phyloP scores from a whole-genome alignment of 2,888 invertebrate genomes.

The Rhopalosiphum nymphaeae region DNA sequence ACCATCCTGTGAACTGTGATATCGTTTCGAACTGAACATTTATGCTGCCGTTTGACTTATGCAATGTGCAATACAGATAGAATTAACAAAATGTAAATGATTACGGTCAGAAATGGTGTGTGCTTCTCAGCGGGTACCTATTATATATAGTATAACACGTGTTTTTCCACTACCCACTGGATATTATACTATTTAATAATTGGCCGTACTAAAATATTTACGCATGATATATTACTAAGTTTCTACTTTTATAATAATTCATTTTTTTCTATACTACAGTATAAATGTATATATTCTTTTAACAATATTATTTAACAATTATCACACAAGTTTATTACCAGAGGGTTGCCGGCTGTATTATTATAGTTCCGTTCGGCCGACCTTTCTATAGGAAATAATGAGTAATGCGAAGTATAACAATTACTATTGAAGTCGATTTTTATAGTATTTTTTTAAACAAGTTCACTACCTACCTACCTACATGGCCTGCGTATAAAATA shows the following conservation, averaged over 20 bases:
- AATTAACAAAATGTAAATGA: slow-evolving; percentile 27
- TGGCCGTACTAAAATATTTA: neutral
- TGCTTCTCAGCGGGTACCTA: slow-evolving; percentile 46
- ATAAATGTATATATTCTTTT: neutral
- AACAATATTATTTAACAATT: neutral
- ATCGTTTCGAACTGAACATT: neutral
- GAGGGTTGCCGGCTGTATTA: neutral
- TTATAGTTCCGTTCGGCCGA: neutral
- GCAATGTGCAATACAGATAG: neutral
- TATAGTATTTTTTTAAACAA: neutral
- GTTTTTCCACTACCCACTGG: slow-evolving; percentile 30
- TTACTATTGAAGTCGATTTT: neutral
- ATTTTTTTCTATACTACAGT: neutral
- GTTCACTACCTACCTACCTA: neutral
- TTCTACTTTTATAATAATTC: neutral
- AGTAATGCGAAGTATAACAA: neutral
- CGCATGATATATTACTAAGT: neutral
- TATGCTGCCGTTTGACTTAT: neutral
- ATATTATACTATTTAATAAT: neutral
- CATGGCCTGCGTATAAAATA: neutral
- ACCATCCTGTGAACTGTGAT: neutral
- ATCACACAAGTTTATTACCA: neutral
- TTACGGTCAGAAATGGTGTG: neutral
- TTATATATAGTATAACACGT: slow-evolving; percentile 10
- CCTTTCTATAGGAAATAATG: neutral